A percentile compares a stretch with the other conserved stretches of the same genome.
phyloP scores from a whole-genome alignment of 2,797 vertebrate genomes.

The Aldrovandia affinis region DNA sequence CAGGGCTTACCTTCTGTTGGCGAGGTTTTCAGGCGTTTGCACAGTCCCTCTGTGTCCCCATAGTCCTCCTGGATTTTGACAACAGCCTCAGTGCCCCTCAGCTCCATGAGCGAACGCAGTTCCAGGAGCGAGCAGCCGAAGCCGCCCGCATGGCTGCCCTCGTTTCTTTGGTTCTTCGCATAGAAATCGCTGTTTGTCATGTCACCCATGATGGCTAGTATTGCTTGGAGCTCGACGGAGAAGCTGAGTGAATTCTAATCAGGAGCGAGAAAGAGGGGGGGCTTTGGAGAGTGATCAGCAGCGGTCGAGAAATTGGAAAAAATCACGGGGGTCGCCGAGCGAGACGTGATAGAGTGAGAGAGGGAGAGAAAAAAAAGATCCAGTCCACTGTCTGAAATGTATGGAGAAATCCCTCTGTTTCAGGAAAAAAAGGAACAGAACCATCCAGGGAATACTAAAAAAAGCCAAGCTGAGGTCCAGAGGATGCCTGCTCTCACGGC shows the following conservation, averaged over 20 bases:
- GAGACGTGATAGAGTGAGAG: slow-evolving; percentile 37
- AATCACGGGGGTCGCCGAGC: slow-evolving; percentile 19
- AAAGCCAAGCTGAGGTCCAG: slow-evolving; percentile 70
- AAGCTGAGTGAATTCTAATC: slow-evolving; percentile 33
- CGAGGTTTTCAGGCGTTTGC: slow-evolving; percentile 92
- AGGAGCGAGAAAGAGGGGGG: slow-evolving; percentile 39
- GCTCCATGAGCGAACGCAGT: slow-evolving; percentile 96
- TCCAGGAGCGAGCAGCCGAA: slow-evolving; percentile 93
- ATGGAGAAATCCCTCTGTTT: slow-evolving; percentile 32
- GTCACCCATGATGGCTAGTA: slow-evolving; percentile 89
- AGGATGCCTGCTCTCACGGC: slow-evolving; percentile 81
- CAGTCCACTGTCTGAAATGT: slow-evolving; percentile 31
- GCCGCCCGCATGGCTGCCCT: slow-evolving; percentile 84
- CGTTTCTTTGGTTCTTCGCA: slow-evolving; percentile 99
- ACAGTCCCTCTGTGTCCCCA: slow-evolving; percentile 90
- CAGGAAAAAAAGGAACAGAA: slow-evolving; percentile 35
- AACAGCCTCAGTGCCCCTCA: slow-evolving; percentile 91
- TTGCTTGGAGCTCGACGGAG: slow-evolving; percentile 55
- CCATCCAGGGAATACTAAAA: slow-evolving; percentile 50
- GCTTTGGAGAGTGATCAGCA: neutral
- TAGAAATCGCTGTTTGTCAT: slow-evolving; percentile 99
- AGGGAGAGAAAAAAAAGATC: slow-evolving; percentile 34
- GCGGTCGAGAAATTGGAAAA: slow-evolving; percentile 24
- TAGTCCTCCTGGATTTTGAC: slow-evolving; percentile 97
- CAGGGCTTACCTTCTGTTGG: slow-evolving; percentile 89